These are phyloP conservation scores for Lasioglossum villosulum DNA, from an alignment of 2,888 invertebrate species.

Conservation along the genomic window DNA sequence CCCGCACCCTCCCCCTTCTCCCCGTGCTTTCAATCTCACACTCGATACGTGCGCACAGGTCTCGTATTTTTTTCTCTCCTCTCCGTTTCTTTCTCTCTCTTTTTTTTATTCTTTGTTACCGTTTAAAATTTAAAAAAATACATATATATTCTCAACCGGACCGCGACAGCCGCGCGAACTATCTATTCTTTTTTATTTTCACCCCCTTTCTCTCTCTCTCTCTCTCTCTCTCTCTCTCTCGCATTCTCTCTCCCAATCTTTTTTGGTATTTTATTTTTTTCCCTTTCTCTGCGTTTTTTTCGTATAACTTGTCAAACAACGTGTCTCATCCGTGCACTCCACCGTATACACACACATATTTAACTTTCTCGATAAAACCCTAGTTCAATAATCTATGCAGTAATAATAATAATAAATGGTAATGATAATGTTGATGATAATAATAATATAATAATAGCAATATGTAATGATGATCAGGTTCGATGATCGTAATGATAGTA, in stretches of 20 bases:
- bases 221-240: not conserved
- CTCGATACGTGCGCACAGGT: constrained; percentile 55
- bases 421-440: constrained; percentile 26
- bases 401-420: constrained; percentile 41
- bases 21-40: constrained; percentile 21
- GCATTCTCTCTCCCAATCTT: constrained; percentile 31
- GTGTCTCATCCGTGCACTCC: constrained; percentile 43
- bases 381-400: constrained; percentile 65
- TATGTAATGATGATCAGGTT: constrained; percentile 6
- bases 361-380: constrained; percentile 68
- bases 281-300: constrained; percentile 24
- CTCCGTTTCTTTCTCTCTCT: constrained; percentile 17
- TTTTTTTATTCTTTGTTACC: constrained; percentile 73
- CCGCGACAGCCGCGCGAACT: constrained; percentile 69
- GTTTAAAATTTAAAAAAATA: constrained; percentile 84
- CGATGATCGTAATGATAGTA: constrained; percentile 28
- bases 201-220: not conserved
- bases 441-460: constrained; percentile 53
- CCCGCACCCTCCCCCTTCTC: constrained; percentile 65
- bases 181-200: constrained; percentile 76
- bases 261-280: constrained; percentile 55
- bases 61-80: constrained; percentile 30
- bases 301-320: constrained; percentile 75
- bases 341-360: constrained; percentile 39
- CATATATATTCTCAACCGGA: constrained; percentile 83